Evolutionary conservation across 2,888 invertebrate genomes (phyloP), one percentile per base, ranked within the genome.

Genomic region (Dione juno): DNA sequence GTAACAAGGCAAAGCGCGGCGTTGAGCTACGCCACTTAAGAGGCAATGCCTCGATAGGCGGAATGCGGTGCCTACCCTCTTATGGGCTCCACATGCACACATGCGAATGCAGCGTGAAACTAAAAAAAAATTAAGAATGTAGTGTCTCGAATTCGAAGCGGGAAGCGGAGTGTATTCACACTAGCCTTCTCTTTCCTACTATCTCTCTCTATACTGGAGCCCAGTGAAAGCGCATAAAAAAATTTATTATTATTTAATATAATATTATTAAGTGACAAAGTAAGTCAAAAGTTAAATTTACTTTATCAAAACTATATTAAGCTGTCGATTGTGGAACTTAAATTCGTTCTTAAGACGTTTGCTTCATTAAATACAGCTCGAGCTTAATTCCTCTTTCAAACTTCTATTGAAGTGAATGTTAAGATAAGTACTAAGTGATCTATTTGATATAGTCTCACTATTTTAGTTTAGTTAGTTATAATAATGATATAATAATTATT

Each of bases 361-460:
- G 65, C 72, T 70, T 73, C 73, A 70, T 73, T 73, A 70, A 70
- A 57, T 67, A 52, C 61, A 70, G 67, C 65, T 54, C 53, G 43
- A 73, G 68, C 70, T 70, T 68, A 59, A 19, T 72, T 70, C 67
- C 63, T 58, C 72, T 69, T 72, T 66, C 40, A 45, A 70, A 72
- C 41, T 72, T 52, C 61, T 63, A 69, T 63, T 41, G 19, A 67
- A 72, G 70, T 40, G 70, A 53, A 53, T 19, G 13, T 53, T 43
- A 50, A n/a, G 40, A 48, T 58, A 21, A 37, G 37, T 57, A 54
- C 35, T 35, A 57, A 57, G 54, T 57, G 10, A 35, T 37, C 5
- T 57, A n/a, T 57, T 57, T 57, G 16, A 37, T 54, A n/a, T n/a
- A 16, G 48, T 48, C 9, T 48, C 1, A 10, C 0, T 16, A 9